phyloP scores from a whole-genome alignment of 1,140 invertebrate genomes.

The Dinoponera quadriceps region DNA sequence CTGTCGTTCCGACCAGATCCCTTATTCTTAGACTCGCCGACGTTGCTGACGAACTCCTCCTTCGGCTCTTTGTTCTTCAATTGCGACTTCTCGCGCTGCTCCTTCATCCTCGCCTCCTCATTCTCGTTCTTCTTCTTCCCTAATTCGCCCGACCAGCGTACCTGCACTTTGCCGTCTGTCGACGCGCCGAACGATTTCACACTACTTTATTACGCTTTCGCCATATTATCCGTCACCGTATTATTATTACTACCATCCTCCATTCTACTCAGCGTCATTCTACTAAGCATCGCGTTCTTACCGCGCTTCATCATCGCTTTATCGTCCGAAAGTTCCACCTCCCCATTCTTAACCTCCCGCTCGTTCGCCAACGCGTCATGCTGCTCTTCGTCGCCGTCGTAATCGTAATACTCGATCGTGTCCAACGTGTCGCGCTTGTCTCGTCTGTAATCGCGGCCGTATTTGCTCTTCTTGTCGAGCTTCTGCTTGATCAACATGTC shows the following conservation, averaged over 20 bases:
- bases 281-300: slow-evolving; percentile 10
- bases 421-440: slow-evolving; percentile 50
- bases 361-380: slow-evolving; percentile 11
- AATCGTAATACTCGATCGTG: slow-evolving; percentile 76
- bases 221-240: too few relatives aligned
- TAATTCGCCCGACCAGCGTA: background rate
- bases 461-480: slow-evolving; percentile 39
- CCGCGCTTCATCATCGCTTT: slow-evolving; percentile 34
- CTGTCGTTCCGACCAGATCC: background rate
- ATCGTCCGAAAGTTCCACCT: slow-evolving; percentile 3
- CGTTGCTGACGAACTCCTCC: slow-evolving; percentile 65
- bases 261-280: background rate
- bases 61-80: slow-evolving; percentile 59
- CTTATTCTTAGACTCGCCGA: background rate
- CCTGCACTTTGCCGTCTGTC: background rate
- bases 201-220: too few relatives aligned
- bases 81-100: slow-evolving; percentile 15
- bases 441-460: background rate
- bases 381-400: slow-evolving; percentile 62
- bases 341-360: slow-evolving; percentile 1
- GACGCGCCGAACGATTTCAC: too few relatives aligned
- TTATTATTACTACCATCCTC: background rate
- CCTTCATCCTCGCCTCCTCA: slow-evolving; percentile 59
- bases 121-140: slow-evolving; percentile 65
- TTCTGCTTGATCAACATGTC: slow-evolving; percentile 68